Percentiles rank a stretch among this genome's conserved stretches.
These are phyloP conservation scores for Brachionus rotundiformis DNA, from an alignment of 1,140 invertebrate species.

Conservation along the genomic window DNA sequence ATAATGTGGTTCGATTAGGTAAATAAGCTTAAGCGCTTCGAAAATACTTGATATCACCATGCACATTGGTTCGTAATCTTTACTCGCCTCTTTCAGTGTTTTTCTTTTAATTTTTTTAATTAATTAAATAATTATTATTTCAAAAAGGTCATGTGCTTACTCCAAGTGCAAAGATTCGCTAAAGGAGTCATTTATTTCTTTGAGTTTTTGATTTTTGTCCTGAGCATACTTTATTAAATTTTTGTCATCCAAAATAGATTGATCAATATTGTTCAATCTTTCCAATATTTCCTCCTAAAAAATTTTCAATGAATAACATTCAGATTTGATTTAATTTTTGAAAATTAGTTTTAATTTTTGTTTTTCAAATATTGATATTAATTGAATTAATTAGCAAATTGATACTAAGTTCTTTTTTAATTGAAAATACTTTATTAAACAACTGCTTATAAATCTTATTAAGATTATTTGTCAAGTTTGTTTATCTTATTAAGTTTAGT, in stretches of 20 bases:
- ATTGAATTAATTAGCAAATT: no score
- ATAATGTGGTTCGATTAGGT: slow-evolving; percentile 12
- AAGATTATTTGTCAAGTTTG: no score
- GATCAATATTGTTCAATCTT: slow-evolving; percentile 19
- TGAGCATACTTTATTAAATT: slow-evolving; percentile 9
- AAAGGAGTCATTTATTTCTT: slow-evolving; percentile 35
- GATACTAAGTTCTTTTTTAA: no score
- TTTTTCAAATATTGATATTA: no score
- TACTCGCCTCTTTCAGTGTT: neutral
- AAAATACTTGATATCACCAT: slow-evolving; percentile 1
- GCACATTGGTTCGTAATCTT: neutral
- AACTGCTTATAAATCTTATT: no score
- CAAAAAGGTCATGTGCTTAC: no score
- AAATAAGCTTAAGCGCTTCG: neutral
- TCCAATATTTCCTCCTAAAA: slow-evolving; percentile 39
- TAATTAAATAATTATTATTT: no score
- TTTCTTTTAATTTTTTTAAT: neutral
- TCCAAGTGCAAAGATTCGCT: slow-evolving; percentile 37
- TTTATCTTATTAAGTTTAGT: no score
- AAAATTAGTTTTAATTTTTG: no score
- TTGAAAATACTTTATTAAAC: no score
- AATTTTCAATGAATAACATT: no score
- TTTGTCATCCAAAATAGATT: slow-evolving; percentile 42
- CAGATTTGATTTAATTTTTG: no score
- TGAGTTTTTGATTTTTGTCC: slow-evolving; percentile 33